Percentiles rank a stretch among this genome's conserved stretches.
phyloP scores from a whole-genome alignment of 2,797 vertebrate genomes.

The Taenioides sp. region DNA sequence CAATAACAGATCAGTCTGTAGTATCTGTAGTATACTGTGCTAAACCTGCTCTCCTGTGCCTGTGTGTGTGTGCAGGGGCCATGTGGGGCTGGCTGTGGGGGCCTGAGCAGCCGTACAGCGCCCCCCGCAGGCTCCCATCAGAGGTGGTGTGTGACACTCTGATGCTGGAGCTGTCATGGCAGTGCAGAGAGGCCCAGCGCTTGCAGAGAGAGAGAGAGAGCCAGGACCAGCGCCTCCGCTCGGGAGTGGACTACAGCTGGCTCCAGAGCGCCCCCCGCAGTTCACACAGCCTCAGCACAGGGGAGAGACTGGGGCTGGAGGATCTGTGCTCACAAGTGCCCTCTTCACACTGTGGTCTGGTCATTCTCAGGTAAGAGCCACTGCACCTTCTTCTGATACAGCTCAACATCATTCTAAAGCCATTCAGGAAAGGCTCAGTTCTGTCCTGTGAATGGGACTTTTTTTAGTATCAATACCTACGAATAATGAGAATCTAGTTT shows the following conservation, averaged over 20 bases:
- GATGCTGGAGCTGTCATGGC: constrained; percentile 95
- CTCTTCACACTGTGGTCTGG: constrained; percentile 88
- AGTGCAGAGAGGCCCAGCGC: not conserved
- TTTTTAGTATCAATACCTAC: no score
- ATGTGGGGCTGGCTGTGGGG: constrained; percentile 93
- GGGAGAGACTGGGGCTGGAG: constrained; percentile 87
- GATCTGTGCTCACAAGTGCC: constrained; percentile 90
- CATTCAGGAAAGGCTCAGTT: no score
- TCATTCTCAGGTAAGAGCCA: constrained; percentile 86
- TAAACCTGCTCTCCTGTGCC: no score
- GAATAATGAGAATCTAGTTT: no score
- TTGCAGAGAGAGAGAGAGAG: not conserved
- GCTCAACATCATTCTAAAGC: no score
- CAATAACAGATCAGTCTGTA: no score
- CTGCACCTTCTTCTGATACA: no score
- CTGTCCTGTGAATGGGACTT: no score
- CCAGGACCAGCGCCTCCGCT: constrained; percentile 85
- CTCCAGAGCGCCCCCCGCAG: constrained; percentile 84
- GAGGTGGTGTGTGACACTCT: constrained; percentile 92
- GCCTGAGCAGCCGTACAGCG: constrained; percentile 72
- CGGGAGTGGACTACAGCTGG: constrained; percentile 96
- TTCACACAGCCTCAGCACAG: constrained; percentile 84
- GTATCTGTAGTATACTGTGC: no score
- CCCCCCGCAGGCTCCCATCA: constrained; percentile 78
- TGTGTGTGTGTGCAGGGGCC: constrained; percentile 20